These are phyloP conservation scores for Caenorhabditis tropicalis DNA, from an alignment of 1,140 invertebrate genomes.

Conservation along the genomic window DNA sequence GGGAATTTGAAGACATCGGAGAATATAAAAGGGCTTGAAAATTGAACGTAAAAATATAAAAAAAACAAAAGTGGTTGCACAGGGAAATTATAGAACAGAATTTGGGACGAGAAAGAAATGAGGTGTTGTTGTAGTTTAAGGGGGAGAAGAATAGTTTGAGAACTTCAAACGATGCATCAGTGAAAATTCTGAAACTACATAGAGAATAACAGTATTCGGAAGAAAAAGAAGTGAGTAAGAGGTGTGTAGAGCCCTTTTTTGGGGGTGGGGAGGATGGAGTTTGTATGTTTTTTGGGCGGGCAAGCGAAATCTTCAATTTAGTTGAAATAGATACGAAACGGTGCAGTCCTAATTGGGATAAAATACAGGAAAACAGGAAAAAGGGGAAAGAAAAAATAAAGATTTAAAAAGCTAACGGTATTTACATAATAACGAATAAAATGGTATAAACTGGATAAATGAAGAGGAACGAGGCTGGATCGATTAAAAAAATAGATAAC, in stretches of 20 bases:
- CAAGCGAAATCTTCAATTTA: neutral
- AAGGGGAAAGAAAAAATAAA: neutral
- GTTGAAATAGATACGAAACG: conserved; percentile 28
- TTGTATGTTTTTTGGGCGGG: neutral
- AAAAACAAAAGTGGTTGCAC: neutral
- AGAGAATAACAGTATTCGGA: neutral
- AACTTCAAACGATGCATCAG: neutral
- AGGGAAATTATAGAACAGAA: neutral
- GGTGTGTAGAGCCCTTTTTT: conserved; percentile 24
- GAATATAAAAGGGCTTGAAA: neutral
- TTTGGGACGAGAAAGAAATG: neutral
- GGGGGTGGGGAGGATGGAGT: neutral
- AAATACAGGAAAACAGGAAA: neutral
- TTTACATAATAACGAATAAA: conserved; percentile 39
- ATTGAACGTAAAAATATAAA: neutral
- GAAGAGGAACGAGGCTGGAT: neutral
- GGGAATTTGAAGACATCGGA: conserved; percentile 1
- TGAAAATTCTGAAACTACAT: neutral
- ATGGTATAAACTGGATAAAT: conserved; percentile 31
- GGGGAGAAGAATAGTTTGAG: neutral
- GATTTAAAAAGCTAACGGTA: conserved; percentile 21
- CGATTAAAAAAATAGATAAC: neutral
- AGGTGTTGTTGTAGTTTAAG: conserved; percentile 21
- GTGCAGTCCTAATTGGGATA: neutral
- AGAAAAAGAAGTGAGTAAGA: conserved; percentile 32